Conservation (phyloP, 2,888 invertebrate genomes). For the Platycnemis pennipes region DNA sequence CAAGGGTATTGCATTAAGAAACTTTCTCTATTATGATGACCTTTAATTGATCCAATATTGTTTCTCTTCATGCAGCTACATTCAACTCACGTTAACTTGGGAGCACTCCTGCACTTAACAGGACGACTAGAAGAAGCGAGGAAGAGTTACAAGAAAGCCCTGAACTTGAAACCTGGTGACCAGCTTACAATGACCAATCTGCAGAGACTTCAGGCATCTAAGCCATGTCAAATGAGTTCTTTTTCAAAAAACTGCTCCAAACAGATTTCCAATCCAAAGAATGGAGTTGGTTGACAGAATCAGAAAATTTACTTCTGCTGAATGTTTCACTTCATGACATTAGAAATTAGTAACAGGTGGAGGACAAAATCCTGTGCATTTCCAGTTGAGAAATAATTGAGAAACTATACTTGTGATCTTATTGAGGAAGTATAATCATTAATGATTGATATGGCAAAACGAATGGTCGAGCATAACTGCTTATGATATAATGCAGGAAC, state of each 20-base stretch:
- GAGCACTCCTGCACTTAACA: conserved; percentile 80
- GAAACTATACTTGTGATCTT: background rate
- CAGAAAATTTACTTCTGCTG: background rate
- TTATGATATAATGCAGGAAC: background rate
- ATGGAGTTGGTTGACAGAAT: background rate
- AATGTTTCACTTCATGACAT: background rate
- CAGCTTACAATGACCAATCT: conserved; percentile 78
- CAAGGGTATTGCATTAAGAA: no score
- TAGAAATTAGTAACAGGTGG: background rate
- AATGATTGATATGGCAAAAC: background rate
- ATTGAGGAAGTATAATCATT: background rate
- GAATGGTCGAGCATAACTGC: no score
- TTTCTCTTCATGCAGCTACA: conserved; percentile 76
- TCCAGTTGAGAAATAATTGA: background rate
- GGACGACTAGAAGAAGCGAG: conserved; percentile 79
- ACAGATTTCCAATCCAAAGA: background rate
- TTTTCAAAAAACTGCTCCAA: background rate
- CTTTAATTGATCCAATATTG: background rate
- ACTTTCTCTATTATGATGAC: background rate
- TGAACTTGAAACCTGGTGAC: conserved; percentile 79
- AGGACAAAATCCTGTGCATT: background rate
- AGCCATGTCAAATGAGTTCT: background rate
- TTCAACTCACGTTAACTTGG: conserved; percentile 79
- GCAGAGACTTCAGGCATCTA: conserved; percentile 75
- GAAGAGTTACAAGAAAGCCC: conserved; percentile 78